Evolutionary conservation across 2,797 vertebrate species (phyloP).

Genomic region (Cephalopachus bancanus): DNA sequence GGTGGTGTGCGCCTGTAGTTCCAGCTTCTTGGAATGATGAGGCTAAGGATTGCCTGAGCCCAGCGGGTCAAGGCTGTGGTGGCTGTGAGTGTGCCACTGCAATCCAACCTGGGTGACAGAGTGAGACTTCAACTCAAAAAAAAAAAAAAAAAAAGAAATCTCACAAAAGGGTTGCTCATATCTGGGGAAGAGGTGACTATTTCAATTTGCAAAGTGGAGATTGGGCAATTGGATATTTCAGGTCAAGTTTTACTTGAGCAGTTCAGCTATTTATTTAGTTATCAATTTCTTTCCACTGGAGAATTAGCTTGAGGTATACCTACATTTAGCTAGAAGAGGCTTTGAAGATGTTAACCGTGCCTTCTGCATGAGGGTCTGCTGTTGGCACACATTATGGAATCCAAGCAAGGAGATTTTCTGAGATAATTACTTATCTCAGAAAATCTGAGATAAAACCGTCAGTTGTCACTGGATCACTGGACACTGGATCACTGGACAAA

Average conservation of each 20-base stretch:
- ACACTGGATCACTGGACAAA: background rate
- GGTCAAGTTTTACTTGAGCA: constrained; percentile 36
- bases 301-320: constrained; percentile 1
- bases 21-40: too few species aligned
- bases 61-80: too few species aligned
- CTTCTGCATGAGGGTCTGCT: background rate
- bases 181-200: background rate
- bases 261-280: constrained; percentile 11
- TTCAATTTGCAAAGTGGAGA: constrained; percentile 34
- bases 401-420: constrained; percentile 10
- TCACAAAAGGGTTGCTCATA: background rate
- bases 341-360: background rate
- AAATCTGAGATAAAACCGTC: too few species aligned
- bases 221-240: background rate
- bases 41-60: too few species aligned
- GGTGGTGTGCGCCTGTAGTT: too few species aligned
- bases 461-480: background rate
- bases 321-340: background rate
- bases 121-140: too few species aligned
- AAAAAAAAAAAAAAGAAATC: too few species aligned
- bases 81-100: too few species aligned
- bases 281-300: constrained; percentile 19
- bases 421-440: constrained; percentile 40
- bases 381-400: background rate
- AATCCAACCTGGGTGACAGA: too few species aligned